Conservation (phyloP, 2,888 invertebrate species). For the Timema cristinae region DNA sequence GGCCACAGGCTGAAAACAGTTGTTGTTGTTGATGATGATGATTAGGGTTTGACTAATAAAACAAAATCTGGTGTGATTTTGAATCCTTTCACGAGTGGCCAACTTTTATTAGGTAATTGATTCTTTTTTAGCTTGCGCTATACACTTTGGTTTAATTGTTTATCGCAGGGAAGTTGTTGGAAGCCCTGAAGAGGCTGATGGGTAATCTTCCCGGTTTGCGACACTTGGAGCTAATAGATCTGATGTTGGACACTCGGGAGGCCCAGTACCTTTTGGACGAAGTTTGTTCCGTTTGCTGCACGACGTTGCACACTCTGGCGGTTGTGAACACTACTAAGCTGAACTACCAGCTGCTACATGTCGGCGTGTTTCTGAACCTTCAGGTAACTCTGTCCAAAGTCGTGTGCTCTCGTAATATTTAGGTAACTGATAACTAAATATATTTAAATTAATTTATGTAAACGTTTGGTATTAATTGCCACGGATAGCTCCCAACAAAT, state of each 20-base stretch:
- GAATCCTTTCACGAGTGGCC: no score
- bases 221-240: conserved; percentile 64
- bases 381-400: conserved; percentile 46
- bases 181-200: conserved; percentile 63
- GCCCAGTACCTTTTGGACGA: conserved; percentile 69
- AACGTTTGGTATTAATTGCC: no score
- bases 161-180: conserved; percentile 55
- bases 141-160: no score
- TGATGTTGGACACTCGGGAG: conserved; percentile 67
- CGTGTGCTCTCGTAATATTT: not conserved
- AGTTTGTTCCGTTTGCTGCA: conserved; percentile 61
- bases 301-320: conserved; percentile 58
- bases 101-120: no score
- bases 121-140: no score
- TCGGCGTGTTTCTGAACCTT: conserved; percentile 71
- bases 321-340: conserved; percentile 71
- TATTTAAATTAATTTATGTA: not conserved
- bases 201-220: conserved; percentile 59
- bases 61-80: no score
- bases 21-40: no score
- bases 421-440: not conserved
- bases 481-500: no score
- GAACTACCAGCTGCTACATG: conserved; percentile 66
- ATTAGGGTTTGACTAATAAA: no score
- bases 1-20: no score